Conservation (phyloP, 2,797 vertebrate genomes). For the Tapera naevia region DNA sequence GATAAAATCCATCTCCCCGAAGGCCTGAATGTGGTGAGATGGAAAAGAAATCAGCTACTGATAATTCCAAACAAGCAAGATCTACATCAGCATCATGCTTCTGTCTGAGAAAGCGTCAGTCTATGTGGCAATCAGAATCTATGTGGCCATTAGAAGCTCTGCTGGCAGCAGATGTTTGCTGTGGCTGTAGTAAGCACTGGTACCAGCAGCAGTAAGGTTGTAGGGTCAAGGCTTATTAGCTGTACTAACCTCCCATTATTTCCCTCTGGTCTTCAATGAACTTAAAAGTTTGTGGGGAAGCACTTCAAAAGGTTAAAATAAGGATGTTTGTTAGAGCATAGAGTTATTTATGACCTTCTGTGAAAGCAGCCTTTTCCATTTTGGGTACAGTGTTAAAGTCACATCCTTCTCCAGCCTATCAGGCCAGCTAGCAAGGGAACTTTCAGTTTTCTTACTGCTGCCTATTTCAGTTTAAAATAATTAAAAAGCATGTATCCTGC, state of each 20-base stretch:
- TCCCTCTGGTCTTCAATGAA: not conserved
- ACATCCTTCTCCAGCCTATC: not conserved
- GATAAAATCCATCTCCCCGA: fast-evolving
- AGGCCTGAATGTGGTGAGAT: not conserved
- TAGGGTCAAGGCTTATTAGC: not conserved
- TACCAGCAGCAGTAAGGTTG: not conserved
- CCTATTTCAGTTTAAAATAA: not conserved
- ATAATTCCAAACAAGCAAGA: not conserved
- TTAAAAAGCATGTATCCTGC: not conserved
- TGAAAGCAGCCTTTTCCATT: not conserved
- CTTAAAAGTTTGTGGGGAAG: not conserved
- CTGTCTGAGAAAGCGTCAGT: not conserved
- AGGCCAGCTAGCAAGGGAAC: not conserved
- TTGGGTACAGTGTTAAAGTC: not conserved
- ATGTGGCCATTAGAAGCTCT: not conserved
- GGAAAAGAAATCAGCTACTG: not conserved
- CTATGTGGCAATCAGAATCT: not conserved
- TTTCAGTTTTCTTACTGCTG: not conserved
- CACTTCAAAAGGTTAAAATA: not conserved
- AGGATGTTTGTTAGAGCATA: not conserved
- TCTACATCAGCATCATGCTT: not conserved
- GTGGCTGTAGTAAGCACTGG: not conserved
- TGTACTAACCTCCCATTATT: not conserved
- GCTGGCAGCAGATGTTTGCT: not conserved
- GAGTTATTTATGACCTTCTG: not conserved